Evolutionary conservation across 2,797 vertebrate genomes (phyloP), one percentile per base, ranked within the genome.

Genomic region (Alosa sapidissima): DNA sequence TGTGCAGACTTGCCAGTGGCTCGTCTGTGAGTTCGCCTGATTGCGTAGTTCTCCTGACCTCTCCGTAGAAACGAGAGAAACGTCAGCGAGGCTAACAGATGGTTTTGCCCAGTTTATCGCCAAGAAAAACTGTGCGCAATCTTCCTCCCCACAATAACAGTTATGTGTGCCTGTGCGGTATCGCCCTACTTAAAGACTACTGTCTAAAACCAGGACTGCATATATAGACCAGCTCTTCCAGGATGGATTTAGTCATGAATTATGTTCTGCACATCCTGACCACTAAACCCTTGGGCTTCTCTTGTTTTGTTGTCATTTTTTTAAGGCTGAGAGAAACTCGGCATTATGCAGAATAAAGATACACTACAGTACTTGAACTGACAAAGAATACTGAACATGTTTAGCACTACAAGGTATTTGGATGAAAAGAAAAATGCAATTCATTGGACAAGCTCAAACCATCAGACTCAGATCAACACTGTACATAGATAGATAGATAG

Each of bases 141-240:
- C 65, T 41, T 72, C 65, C 65, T 36, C 24, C 62, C 62, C 62
- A 65, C 60, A 65, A 65, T 65, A 65, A 33, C 62, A 13, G 62
- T 33, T 65, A 2, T 65, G 55, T 58, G 5, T 54, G 54, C 16
- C 19, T 55, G 60, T 28, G n/a, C 24, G 24, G 60, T 11, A n/a
- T 11, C 6, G n/a, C 60, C 24, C 62, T n/a, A 33, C 62, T 10
- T 65, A 33, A 28, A 65, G 24, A 33, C 24, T 10, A 10, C 62
- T 65, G 24, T 65, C 62, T 65, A 11, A 33, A 65, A 65, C 33
- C 62, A 65, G 62, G 62, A 24, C 24, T 10, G 10, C 62, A 33
- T 24, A 65, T 33, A 65, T 65, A 65, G 62, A 65, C 8, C 0
- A 24, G 28, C 24, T 65, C 24, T 65, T 33, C 28, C 62, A 33